These are phyloP conservation scores for Tuta absoluta DNA, from an alignment of 2,888 invertebrate genomes.

Conservation along the genomic window DNA sequence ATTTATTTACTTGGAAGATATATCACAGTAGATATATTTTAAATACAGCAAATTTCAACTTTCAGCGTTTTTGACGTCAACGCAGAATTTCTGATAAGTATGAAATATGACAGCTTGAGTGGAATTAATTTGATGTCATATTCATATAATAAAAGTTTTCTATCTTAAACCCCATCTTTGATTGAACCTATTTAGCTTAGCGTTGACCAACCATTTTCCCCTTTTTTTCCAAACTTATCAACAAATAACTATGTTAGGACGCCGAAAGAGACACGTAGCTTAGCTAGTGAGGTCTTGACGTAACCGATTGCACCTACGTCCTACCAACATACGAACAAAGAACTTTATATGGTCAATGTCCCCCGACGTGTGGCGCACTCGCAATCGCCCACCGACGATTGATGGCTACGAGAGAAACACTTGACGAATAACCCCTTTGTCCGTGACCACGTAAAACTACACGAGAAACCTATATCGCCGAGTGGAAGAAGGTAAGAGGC, in stretches of 20 bases:
- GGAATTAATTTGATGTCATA: too few relatives aligned
- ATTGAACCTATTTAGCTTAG: too few relatives aligned
- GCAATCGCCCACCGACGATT: conserved; percentile 24
- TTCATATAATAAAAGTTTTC: too few relatives aligned
- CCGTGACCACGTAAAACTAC: background rate
- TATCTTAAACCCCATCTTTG: too few relatives aligned
- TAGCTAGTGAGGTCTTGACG: background rate
- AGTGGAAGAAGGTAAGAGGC: background rate
- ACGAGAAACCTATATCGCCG: background rate
- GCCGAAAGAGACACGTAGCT: background rate
- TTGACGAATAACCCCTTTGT: background rate
- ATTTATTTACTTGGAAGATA: too few relatives aligned
- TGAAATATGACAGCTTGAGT: too few relatives aligned
- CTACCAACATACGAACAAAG: conserved; percentile 7
- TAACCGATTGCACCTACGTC: conserved; percentile 1
- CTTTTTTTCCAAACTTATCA: background rate
- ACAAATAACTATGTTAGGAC: background rate
- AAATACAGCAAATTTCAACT: too few relatives aligned
- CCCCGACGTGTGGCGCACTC: conserved; percentile 23
- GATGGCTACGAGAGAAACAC: conserved; percentile 13
- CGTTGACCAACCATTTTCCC: too few relatives aligned
- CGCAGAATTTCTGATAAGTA: too few relatives aligned
- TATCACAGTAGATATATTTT: too few relatives aligned
- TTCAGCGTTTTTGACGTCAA: too few relatives aligned
- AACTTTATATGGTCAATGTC: conserved; percentile 24